Evolutionary conservation across 2,888 invertebrate genomes (phyloP), one percentile per base, ranked within the genome.

Genomic region (Synanthedon andrenaeformis): DNA sequence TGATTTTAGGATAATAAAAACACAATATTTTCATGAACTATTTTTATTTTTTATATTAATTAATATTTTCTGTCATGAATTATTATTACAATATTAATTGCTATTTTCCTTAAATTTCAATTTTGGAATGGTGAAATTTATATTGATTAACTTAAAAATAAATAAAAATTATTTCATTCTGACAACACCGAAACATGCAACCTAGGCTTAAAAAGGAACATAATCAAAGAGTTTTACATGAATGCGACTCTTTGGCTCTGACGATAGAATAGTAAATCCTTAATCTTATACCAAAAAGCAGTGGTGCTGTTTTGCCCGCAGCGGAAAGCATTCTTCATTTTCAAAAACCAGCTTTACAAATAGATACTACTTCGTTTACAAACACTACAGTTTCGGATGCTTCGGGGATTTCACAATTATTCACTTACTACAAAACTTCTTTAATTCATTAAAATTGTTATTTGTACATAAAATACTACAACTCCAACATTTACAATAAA

Each of bases 401-500:
- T 14, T 45, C 14, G 14, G 13, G 14, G 12, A 45, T 45, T 45
- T 14, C 13, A 45, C 13, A 45, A 35, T 35, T 45, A 45, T 45
- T 45, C 14, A 62, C 60, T 62, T 57, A 69, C 79, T 84, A 84
- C 65, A 72, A 80, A 82, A 82, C 72, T 74, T 66, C 79, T 72
- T 52, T 12, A 69, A 68, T 71, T 75, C 70, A 77, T 76, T 78
- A 81, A 78, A 82, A 82, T 79, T 77, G 80, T 82, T 84, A 83
- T 86, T 86, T 86, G 87, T 86, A 87, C 87, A 86, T 70, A 72
- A 74, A 85, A 81, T 82, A 82, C 83, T 83, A 82, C 76, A 76
- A 72, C 79, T 74, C 79, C 82, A 83, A 85, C 86, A 79, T 82
- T 82, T 78, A 74, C 75, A 69, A 84, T 82, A 83, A 80, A 85